Evolutionary conservation across 2,113 vertebrate genomes (phyloP).

Genomic region (Rhagologus leucostigma): DNA sequence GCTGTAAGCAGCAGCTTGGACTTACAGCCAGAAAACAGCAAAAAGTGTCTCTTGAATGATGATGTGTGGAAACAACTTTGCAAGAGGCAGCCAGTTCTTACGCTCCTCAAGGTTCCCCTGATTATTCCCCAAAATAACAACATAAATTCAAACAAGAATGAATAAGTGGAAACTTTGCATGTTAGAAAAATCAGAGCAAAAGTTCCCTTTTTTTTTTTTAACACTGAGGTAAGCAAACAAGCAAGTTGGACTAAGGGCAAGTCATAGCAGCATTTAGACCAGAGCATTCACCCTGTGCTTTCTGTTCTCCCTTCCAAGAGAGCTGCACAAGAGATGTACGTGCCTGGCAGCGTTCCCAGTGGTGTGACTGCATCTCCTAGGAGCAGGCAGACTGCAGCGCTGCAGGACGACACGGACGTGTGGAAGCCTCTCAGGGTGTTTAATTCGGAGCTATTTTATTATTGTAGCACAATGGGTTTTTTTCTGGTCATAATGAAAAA

Average conservation of each 20-base stretch:
- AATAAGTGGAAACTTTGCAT: background rate
- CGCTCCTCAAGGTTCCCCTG: background rate
- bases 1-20: background rate
- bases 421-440: fast-evolving
- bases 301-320: background rate
- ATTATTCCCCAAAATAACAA: background rate
- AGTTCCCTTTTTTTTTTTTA: background rate
- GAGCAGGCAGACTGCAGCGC: background rate
- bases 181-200: background rate
- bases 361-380: fast-evolving
- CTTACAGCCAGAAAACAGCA: background rate
- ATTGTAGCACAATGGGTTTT: background rate
- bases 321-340: background rate
- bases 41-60: background rate
- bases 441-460: background rate
- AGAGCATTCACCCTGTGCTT: background rate
- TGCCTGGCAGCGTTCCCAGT: fast-evolving
- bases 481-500: background rate
- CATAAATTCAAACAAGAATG: background rate
- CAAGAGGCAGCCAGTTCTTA: background rate
- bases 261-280: background rate
- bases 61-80: background rate
- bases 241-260: background rate
- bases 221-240: background rate
- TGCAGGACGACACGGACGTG: background rate